Evolutionary conservation across 2,113 vertebrate genomes (phyloP).

Genomic region (Penelope pileata): DNA sequence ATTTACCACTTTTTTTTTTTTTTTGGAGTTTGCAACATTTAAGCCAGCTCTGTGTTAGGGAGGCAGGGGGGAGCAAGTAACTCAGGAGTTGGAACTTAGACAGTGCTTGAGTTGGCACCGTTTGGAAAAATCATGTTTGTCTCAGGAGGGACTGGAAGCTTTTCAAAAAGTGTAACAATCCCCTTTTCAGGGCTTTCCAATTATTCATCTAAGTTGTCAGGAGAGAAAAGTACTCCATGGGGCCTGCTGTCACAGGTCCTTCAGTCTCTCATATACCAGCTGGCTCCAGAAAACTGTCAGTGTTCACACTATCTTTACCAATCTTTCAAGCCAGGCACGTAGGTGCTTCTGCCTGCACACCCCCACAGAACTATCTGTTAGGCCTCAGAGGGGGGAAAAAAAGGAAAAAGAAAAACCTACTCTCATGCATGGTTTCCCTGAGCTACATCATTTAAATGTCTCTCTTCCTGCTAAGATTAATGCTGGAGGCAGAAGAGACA

Average conservation of each 20-base stretch:
- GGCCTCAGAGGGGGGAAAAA: too few relatives aligned
- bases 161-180: constrained; percentile 5
- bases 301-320: not conserved
- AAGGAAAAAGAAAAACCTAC: not conserved
- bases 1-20: not conserved
- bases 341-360: not conserved
- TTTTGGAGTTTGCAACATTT: not conserved
- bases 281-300: not conserved
- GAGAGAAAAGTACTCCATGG: not conserved
- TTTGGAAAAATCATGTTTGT: not conserved
- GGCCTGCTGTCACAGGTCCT: not conserved
- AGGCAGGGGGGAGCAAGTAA: not conserved
- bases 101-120: not conserved
- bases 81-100: not conserved
- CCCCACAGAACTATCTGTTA: not conserved
- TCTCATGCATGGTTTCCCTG: not conserved
- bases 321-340: not conserved
- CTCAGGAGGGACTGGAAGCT: not conserved
- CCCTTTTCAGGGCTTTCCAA: not conserved
- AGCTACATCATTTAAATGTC: not conserved
- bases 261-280: not conserved
- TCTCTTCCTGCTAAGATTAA: not conserved
- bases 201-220: not conserved
- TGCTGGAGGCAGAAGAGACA: not conserved
- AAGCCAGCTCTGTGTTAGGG: not conserved